Base-by-base conservation (phyloP, 2,797 vertebrate genomes). In the Gymnoscopelus braueri region DNA sequence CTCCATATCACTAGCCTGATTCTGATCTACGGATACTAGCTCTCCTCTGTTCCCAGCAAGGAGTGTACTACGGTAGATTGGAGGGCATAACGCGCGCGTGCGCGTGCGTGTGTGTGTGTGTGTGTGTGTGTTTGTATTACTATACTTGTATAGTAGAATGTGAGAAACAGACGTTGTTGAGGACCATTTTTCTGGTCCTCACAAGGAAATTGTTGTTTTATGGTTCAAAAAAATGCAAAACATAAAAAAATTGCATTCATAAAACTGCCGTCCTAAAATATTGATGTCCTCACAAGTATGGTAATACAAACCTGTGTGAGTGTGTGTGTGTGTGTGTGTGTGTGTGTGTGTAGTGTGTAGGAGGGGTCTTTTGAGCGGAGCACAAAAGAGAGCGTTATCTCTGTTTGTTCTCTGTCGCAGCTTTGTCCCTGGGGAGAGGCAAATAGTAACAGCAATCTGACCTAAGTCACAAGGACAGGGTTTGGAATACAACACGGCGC, bases 331-430 rank as follows among this genome's bases (percentile, higher is more conserved):
- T 9, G 39, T 15, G 65, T 77, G 73, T 65, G 71, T 73, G 76
- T n/a, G n/a, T n/a, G n/a, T n/a, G n/a, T n/a, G 39, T 2, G 2
- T 19, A 19, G 19, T 29, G 26, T 4, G 26, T 29, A 81, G 75
- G 19, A 62, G 67, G 72, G 78, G 13, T 13, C 69, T 75, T 86
- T 86, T 82, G 52, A 78, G 81, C 78, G 77, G 64, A 84, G 74
- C 72, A 88, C 72, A 84, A 74, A 71, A 81, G 73, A 69, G 77
- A 77, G 77, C 74, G 63, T 84, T 86, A 78, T 86, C 84, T 87
- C 60, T 82, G 72, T 88, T 84, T 88, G 83, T 83, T 88, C 69
- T 84, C 48, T 77, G 80, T 83, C 74, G 68, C 75, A 80, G 81
- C 68, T 69, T 64, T 79, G 72, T 78, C 80, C 75, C 71, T 10